Percentiles rank a stretch among this genome's conserved stretches.
Conservation (phyloP, 2,888 invertebrate genomes). For the Nomada ferruginata region DNA sequence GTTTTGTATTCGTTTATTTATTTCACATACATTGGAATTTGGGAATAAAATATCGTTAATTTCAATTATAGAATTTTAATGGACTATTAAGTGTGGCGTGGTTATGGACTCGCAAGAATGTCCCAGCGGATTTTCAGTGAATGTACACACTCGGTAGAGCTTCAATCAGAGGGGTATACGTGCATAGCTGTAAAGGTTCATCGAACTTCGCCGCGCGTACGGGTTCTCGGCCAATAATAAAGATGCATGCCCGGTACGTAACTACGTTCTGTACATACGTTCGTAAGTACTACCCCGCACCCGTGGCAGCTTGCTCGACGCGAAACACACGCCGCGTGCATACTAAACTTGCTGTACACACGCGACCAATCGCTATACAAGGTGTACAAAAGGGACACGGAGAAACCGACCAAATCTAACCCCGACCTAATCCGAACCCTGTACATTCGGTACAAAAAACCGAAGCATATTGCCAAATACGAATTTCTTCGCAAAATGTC, state of each 20-base stretch:
- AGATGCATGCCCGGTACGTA: conserved; percentile 74
- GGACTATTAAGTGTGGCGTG: background rate
- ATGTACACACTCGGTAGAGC: conserved; percentile 42
- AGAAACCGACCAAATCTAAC: background rate
- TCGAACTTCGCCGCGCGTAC: conserved; percentile 69
- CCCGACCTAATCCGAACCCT: background rate
- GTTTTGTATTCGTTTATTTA: no score
- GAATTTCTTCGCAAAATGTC: no score
- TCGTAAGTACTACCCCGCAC: conserved; percentile 64
- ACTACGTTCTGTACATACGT: conserved; percentile 72
- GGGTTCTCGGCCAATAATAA: conserved; percentile 74
- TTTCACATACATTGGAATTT: no score
- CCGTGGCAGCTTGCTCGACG: conserved; percentile 44
- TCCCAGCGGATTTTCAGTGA: conserved; percentile 56
- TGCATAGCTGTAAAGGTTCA: conserved; percentile 69
- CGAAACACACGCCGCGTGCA: conserved; percentile 37
- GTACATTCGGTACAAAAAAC: background rate
- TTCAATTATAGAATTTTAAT: background rate
- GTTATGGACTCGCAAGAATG: conserved; percentile 24
- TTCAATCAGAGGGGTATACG: conserved; percentile 64
- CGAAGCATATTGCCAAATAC: no score
- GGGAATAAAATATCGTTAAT: no score
- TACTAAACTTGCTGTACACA: conserved; percentile 32
- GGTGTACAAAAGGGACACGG: background rate
- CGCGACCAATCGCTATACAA: conserved; percentile 22